Evolutionary conservation across 2,113 vertebrate species (phyloP).

Genomic region (Pelobates fuscus): DNA sequence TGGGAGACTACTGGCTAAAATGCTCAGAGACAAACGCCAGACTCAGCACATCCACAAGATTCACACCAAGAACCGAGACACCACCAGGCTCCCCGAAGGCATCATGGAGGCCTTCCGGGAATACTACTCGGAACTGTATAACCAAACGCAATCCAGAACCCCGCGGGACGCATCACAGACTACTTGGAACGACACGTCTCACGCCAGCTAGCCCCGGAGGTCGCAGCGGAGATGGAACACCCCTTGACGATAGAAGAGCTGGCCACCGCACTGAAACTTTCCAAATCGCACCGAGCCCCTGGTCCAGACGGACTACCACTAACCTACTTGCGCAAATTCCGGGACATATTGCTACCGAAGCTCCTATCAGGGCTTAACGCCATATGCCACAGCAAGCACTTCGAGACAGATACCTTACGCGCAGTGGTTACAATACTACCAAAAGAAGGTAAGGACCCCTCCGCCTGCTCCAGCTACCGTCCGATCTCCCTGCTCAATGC

Average conservation of each 20-base stretch:
- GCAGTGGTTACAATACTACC: neutral
- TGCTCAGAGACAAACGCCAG: too few relatives aligned
- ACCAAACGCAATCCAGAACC: too few relatives aligned
- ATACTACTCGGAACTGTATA: too few relatives aligned
- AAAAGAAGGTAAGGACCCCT: neutral
- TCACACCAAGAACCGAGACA: too few relatives aligned
- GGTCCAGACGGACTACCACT: neutral
- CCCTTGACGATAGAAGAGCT: neutral
- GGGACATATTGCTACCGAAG: neutral
- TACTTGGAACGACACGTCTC: too few relatives aligned
- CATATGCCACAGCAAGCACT: neutral
- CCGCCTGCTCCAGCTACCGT: neutral
- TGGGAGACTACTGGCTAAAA: too few relatives aligned
- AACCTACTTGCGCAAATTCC: neutral
- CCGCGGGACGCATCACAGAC: too few relatives aligned
- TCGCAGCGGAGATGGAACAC: neutral
- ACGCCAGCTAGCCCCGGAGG: neutral
- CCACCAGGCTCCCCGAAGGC: too few relatives aligned
- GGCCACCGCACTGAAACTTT: neutral
- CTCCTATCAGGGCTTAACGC: neutral
- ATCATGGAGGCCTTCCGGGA: too few relatives aligned
- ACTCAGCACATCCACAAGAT: too few relatives aligned
- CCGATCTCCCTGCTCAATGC: neutral
- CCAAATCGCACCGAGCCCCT: neutral
- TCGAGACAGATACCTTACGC: neutral